phyloP scores from a whole-genome alignment of 2,113 vertebrate genomes.

The Lipotes vexillifer region DNA sequence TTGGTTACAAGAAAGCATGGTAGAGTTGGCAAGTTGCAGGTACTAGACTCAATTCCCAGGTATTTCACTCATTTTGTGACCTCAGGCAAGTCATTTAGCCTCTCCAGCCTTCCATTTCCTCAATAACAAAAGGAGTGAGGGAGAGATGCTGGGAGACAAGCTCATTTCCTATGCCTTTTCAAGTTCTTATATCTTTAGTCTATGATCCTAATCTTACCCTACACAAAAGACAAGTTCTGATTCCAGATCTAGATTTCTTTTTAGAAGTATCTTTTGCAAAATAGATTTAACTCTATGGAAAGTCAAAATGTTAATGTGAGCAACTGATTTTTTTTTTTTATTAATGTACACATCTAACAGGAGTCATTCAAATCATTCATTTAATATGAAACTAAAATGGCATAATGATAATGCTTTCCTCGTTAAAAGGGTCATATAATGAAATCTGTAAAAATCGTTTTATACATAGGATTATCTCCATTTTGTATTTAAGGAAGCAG shows the following conservation, averaged over 20 bases:
- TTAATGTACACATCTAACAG: not conserved
- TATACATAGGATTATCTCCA: not conserved
- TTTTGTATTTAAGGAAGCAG: not conserved
- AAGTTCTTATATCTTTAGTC: not conserved
- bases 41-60: not conserved
- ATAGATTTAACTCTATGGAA: not conserved
- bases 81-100: not conserved
- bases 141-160: not conserved
- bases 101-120: not conserved
- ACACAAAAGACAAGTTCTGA: not conserved
- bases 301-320: not conserved
- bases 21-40: not conserved
- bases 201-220: not conserved
- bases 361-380: not conserved
- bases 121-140: not conserved
- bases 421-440: not conserved
- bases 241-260: not conserved
- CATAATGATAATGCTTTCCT: not conserved
- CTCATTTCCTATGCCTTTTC: not conserved
- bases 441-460: not conserved
- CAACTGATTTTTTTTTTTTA: not conserved
- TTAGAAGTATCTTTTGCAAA: not conserved
- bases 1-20: not conserved
- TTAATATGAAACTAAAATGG: not conserved
- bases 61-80: not conserved